Evolutionary conservation across 2,797 vertebrate species (phyloP).

Genomic region (Peromyscus nudipes): DNA sequence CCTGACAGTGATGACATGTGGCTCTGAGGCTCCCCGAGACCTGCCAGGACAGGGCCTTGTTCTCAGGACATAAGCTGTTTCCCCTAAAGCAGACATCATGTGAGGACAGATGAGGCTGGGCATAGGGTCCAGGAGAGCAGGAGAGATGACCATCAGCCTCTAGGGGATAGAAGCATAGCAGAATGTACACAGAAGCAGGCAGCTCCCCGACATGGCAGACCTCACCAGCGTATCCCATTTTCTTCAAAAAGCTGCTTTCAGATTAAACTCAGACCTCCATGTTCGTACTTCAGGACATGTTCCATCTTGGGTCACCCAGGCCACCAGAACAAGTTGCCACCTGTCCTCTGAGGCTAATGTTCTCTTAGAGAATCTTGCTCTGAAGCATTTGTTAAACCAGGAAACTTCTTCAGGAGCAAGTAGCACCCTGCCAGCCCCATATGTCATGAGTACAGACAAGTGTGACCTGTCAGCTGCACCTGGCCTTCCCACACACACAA

Average conservation of each 20-base stretch:
- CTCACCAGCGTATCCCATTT: neutral
- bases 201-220: neutral
- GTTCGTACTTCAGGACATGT: neutral
- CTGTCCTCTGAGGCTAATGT: neutral
- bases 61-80: fast-evolving
- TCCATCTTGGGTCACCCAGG: neutral
- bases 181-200: neutral
- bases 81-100: neutral
- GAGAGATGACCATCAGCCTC: neutral
- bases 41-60: too few relatives aligned
- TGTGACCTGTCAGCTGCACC: neutral
- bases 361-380: neutral
- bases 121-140: neutral
- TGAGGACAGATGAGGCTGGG: neutral
- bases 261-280: neutral
- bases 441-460: neutral
- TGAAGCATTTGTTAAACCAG: neutral
- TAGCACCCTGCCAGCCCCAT: neutral
- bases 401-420: neutral
- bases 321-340: neutral
- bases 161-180: fast-evolving
- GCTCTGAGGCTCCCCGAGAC: neutral
- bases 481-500: neutral
- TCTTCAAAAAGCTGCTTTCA: neutral
- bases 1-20: fast-evolving